Evolutionary conservation across 2,888 invertebrate species (phyloP).

Genomic region (Idaea aversata): DNA sequence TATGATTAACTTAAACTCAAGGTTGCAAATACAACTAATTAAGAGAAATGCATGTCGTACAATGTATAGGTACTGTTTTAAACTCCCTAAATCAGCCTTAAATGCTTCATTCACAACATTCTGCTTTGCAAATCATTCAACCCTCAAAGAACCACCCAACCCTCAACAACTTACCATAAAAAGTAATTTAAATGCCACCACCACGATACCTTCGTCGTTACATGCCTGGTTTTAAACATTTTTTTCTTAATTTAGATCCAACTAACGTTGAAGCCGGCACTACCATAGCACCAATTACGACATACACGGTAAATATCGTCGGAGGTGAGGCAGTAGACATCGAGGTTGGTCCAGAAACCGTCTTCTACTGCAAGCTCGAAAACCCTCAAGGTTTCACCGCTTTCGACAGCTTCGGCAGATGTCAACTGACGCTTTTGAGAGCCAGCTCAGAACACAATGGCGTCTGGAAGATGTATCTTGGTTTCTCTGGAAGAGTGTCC

Average conservation of each 20-base stretch:
- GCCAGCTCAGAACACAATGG: slow-evolving; percentile 47
- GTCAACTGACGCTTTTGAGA: slow-evolving; percentile 46
- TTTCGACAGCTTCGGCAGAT: slow-evolving; percentile 58
- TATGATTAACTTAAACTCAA: no score
- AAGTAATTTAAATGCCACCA: no score
- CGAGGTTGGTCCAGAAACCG: slow-evolving; percentile 50
- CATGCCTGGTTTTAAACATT: no score
- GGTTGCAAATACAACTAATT: no score
- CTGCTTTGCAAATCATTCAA: neutral
- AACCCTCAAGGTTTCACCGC: slow-evolving; percentile 36
- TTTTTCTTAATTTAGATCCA: neutral
- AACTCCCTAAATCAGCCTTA: neutral
- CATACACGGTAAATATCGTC: slow-evolving; percentile 12
- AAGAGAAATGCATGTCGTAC: no score
- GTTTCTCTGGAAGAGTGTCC: slow-evolving; percentile 44
- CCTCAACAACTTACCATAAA: neutral
- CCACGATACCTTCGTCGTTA: no score
- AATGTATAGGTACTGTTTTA: neutral
- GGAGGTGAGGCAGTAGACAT: slow-evolving; percentile 38
- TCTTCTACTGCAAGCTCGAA: slow-evolving; percentile 54
- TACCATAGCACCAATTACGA: neutral
- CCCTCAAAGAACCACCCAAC: neutral
- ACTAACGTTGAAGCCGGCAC: neutral
- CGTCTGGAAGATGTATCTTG: slow-evolving; percentile 51
- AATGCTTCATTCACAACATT: neutral